Evolutionary conservation across 2,888 invertebrate genomes (phyloP).

Genomic region (Mythimna loreyi): DNA sequence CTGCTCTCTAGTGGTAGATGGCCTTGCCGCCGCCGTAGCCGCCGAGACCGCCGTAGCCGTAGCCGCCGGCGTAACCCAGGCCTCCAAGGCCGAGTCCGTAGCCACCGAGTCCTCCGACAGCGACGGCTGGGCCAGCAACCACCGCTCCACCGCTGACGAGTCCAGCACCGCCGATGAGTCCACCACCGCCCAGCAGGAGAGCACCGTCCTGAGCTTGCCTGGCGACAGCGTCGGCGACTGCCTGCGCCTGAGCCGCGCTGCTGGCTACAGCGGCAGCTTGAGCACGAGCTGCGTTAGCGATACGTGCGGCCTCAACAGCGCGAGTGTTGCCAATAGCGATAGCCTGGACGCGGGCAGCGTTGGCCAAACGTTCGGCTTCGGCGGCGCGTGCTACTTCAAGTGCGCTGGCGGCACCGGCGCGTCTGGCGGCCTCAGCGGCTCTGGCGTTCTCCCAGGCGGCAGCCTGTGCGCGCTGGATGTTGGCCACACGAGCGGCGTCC

Average conservation of each 20-base stretch:
- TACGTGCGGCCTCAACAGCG: slow-evolving; percentile 85
- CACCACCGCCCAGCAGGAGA: slow-evolving; percentile 74
- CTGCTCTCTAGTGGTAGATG: slow-evolving; percentile 55
- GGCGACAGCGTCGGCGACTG: slow-evolving; percentile 61
- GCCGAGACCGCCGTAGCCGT: slow-evolving; percentile 44
- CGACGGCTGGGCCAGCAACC: slow-evolving; percentile 59
- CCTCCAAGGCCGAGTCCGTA: slow-evolving; percentile 59
- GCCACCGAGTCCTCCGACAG: slow-evolving; percentile 65
- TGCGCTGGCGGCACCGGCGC: slow-evolving; percentile 67
- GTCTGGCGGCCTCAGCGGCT: slow-evolving; percentile 84
- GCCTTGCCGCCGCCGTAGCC: slow-evolving; percentile 34
- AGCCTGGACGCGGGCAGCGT: slow-evolving; percentile 85
- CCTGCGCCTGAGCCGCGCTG: slow-evolving; percentile 69
- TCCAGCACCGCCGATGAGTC: slow-evolving; percentile 57
- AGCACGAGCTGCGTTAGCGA: slow-evolving; percentile 75
- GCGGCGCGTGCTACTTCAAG: slow-evolving; percentile 67
- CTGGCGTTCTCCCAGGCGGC: slow-evolving; percentile 86
- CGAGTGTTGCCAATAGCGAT: slow-evolving; percentile 85
- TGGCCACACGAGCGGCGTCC: slow-evolving; percentile 84
- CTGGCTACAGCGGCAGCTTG: slow-evolving; percentile 64
- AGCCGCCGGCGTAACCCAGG: slow-evolving; percentile 43
- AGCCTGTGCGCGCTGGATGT: slow-evolving; percentile 86
- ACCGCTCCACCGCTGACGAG: slow-evolving; percentile 53
- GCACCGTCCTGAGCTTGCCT: slow-evolving; percentile 82
- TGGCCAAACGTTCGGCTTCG: slow-evolving; percentile 77